phyloP scores from a whole-genome alignment of 2,113 vertebrate species.

The Erinaceus europaeus region DNA sequence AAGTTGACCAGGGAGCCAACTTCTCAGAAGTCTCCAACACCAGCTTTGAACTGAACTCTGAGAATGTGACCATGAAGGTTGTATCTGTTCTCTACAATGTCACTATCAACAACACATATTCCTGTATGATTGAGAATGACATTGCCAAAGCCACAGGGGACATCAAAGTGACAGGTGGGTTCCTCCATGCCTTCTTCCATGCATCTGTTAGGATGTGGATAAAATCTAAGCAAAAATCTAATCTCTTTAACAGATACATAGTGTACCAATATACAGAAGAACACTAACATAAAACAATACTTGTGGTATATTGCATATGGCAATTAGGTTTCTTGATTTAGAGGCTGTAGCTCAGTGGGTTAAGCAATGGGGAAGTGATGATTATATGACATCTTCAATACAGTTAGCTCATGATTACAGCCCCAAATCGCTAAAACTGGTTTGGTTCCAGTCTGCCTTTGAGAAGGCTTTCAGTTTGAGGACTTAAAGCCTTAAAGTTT shows the following conservation, averaged over 20 bases:
- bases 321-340: background rate
- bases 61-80: constrained; percentile 78
- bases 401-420: background rate
- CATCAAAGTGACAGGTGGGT: constrained; percentile 80
- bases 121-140: constrained; percentile 79
- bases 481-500: background rate
- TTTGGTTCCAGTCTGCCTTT: background rate
- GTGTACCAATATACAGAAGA: background rate
- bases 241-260: background rate
- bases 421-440: background rate
- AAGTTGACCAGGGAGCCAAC: background rate
- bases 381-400: background rate
- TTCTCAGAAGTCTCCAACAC: constrained; percentile 66
- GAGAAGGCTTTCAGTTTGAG: background rate
- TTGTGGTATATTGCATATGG: background rate
- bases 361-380: background rate
- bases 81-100: constrained; percentile 74
- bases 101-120: constrained; percentile 76
- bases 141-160: constrained; percentile 77
- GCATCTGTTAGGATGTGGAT: background rate
- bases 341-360: background rate
- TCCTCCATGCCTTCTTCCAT: background rate
- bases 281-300: background rate
- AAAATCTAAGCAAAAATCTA: background rate
- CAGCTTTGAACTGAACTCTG: constrained; percentile 73